These are phyloP conservation scores for Lasioglossum figueresi DNA, from an alignment of 2,888 invertebrate genomes.

Conservation along the genomic window DNA sequence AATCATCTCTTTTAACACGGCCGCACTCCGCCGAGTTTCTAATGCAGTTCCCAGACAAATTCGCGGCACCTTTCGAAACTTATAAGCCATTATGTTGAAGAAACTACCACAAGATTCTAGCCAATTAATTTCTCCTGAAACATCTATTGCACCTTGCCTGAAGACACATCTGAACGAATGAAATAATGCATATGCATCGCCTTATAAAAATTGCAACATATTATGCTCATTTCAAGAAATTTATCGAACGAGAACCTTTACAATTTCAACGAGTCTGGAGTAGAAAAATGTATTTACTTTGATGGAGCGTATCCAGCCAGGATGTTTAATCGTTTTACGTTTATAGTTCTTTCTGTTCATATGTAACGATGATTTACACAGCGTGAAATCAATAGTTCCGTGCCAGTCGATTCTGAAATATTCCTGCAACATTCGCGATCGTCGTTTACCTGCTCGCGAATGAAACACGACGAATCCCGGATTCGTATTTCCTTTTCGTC, in stretches of 20 bases:
- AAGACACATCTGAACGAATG: too few relatives aligned
- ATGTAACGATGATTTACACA: neutral
- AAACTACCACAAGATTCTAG: neutral
- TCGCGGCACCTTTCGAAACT: neutral
- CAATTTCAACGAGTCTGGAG: neutral
- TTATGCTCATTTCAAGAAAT: too few relatives aligned
- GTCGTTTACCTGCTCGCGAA: neutral
- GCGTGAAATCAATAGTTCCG: neutral
- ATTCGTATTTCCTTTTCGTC: conserved; percentile 7
- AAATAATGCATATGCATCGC: too few relatives aligned
- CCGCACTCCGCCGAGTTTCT: neutral
- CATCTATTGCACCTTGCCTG: too few relatives aligned
- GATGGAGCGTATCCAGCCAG: neutral
- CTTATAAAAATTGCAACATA: neutral
- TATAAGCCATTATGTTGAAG: neutral
- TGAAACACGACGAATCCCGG: conserved; percentile 9
- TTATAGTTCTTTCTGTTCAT: neutral
- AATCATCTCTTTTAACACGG: neutral
- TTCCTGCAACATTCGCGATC: neutral
- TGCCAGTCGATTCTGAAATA: conserved; percentile 7
- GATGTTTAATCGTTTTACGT: neutral
- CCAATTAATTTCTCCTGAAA: neutral
- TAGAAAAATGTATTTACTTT: too few relatives aligned
- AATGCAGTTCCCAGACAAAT: neutral
- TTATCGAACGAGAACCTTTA: neutral